Percentiles rank a stretch among this genome's conserved stretches.
phyloP scores from a whole-genome alignment of 2,888 invertebrate genomes.

The Frankliniella fusca region DNA sequence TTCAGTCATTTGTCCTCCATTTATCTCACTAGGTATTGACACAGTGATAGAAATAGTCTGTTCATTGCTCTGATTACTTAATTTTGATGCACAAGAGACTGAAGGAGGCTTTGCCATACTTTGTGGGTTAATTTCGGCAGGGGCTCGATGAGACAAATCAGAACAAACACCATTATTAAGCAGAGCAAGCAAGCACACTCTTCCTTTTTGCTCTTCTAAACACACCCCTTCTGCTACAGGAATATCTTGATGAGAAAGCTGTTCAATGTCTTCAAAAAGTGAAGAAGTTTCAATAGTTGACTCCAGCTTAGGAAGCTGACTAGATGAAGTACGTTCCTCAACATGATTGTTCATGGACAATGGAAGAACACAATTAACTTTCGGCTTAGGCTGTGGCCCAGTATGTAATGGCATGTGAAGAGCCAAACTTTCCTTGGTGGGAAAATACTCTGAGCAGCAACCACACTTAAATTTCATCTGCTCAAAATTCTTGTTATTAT shows the following conservation, averaged over 20 bases:
- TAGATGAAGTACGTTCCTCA: not conserved
- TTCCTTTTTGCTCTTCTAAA: slow-evolving; percentile 1
- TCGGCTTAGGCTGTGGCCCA: not conserved
- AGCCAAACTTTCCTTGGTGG: not conserved
- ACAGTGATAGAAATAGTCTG: slow-evolving; percentile 8
- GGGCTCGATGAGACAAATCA: slow-evolving; percentile 4
- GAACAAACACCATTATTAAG: slow-evolving; percentile 10
- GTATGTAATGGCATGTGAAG: not conserved
- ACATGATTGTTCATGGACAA: not conserved
- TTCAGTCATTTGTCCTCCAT: not conserved
- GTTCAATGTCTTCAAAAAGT: slow-evolving; percentile 3
- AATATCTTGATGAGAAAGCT: not conserved
- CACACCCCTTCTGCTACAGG: not conserved
- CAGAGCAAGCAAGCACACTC: not conserved
- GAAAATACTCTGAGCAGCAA: not conserved
- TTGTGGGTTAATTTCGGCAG: not conserved
- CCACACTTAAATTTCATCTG: not conserved
- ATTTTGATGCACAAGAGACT: not conserved
- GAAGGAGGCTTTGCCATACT: not conserved
- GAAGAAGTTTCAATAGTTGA: not conserved
- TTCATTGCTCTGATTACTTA: not conserved
- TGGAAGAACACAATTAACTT: not conserved
- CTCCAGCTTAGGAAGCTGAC: not conserved
- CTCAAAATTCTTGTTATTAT: not conserved
- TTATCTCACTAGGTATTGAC: not conserved